Conservation (phyloP, 2,888 invertebrate genomes). For the Tricholauxania praeusta region DNA sequence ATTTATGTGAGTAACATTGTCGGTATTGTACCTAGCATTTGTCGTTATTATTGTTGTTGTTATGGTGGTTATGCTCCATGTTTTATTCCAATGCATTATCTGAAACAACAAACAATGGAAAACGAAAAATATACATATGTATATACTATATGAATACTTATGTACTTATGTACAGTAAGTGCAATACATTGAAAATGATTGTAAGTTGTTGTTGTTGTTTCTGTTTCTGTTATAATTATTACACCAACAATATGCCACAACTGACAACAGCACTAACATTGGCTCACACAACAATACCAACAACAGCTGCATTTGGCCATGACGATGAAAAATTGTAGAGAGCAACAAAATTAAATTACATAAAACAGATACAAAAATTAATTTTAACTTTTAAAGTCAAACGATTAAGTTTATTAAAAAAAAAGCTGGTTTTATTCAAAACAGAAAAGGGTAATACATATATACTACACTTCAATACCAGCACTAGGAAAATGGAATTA, state of each 20-base stretch:
- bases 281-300: conserved; percentile 16
- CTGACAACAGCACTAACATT: background rate
- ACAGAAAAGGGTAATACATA: too few relatives aligned
- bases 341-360: too few relatives aligned
- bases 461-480: too few relatives aligned
- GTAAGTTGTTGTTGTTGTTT: background rate
- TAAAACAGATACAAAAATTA: too few relatives aligned
- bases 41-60: background rate
- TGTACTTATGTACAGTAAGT: too few relatives aligned
- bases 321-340: background rate
- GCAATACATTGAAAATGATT: background rate
- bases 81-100: conserved; percentile 22
- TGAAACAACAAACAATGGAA: background rate
- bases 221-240: conserved; percentile 27
- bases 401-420: too few relatives aligned
- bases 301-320: conserved; percentile 23
- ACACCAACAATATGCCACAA: conserved; percentile 19
- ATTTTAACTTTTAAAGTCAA: too few relatives aligned
- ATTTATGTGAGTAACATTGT: background rate
- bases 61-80: conserved; percentile 9
- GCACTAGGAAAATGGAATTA: too few relatives aligned
- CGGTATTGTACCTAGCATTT: background rate
- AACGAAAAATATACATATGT: background rate
- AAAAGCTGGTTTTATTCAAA: too few relatives aligned
- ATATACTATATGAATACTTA: too few relatives aligned